A percentile compares a stretch with the other conserved stretches of the same genome.
These are phyloP conservation scores for Podargus strigoides DNA, from an alignment of 2,797 vertebrate genomes.

Conservation along the genomic window DNA sequence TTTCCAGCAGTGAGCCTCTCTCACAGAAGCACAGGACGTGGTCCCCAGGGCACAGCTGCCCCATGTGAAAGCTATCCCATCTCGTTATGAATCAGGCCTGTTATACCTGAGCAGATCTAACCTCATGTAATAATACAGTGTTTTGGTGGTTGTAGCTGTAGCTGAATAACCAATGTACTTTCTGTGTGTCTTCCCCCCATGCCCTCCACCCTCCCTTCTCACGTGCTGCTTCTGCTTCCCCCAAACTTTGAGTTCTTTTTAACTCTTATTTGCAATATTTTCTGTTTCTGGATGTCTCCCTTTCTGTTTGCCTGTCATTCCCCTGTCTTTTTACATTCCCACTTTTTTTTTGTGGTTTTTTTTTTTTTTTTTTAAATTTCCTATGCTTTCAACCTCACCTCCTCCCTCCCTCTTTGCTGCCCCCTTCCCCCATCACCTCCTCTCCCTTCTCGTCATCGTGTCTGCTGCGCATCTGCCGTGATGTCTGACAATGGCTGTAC, in stretches of 20 bases:
- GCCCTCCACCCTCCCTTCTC: neutral
- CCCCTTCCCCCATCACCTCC: neutral
- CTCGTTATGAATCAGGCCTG: neutral
- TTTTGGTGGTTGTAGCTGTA: neutral
- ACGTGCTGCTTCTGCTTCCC: neutral
- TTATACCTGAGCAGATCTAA: neutral
- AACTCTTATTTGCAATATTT: neutral
- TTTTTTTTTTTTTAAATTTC: too few relatives aligned
- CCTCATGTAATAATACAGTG: neutral
- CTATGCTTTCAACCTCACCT: neutral
- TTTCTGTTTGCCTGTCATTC: neutral
- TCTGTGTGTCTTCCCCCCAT: constrained; percentile 54
- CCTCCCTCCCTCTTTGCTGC: neutral
- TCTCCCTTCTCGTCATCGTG: neutral
- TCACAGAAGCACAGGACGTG: rapidly evolving
- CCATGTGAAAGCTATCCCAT: rapidly evolving
- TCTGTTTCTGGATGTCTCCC: neutral
- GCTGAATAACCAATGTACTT: constrained; percentile 37
- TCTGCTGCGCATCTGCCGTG: constrained; percentile 60
- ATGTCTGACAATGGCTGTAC: constrained; percentile 79
- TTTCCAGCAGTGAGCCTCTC: neutral
- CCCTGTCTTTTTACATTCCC: neutral
- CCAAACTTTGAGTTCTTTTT: constrained; percentile 1
- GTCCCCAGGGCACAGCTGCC: neutral
- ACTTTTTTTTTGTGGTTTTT: too few relatives aligned